Evolutionary conservation across 2,113 vertebrate genomes (phyloP).

Genomic region (Fregetta grallaria): DNA sequence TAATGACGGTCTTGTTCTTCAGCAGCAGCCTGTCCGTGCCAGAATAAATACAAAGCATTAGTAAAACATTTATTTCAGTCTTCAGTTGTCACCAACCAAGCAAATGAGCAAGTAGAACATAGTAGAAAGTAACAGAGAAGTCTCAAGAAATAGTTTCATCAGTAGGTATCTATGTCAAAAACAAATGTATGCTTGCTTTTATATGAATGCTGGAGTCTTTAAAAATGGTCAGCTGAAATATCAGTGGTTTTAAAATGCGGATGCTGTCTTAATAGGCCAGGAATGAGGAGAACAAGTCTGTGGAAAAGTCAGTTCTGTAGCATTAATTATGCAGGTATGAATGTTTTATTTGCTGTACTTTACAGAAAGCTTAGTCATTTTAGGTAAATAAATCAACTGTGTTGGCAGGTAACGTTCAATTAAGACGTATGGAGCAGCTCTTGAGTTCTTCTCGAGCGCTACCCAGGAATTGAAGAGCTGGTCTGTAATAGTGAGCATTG

Average conservation of each 20-base stretch:
- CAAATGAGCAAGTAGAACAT: not conserved
- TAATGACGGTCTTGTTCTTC: not conserved
- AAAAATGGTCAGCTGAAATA: not conserved
- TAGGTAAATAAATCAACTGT: not conserved
- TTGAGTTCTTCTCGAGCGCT: not conserved
- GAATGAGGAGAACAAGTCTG: not conserved
- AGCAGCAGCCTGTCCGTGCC: not conserved
- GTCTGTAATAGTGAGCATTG: not conserved
- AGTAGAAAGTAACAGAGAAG: not conserved
- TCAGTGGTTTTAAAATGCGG: not conserved
- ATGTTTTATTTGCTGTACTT: not conserved
- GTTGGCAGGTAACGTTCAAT: not conserved
- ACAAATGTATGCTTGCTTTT: not conserved
- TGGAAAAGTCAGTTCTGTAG: not conserved
- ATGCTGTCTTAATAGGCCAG: not conserved
- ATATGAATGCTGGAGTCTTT: not conserved
- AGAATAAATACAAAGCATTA: not conserved
- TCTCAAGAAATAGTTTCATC: not conserved
- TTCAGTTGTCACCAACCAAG: not conserved
- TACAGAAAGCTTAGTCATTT: not conserved
- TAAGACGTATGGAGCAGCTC: not conserved
- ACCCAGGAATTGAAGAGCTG: not conserved
- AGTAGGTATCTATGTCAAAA: not conserved
- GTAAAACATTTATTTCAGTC: slow-evolving; percentile 2
- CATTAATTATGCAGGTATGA: not conserved